phyloP scores from a whole-genome alignment of 2,797 vertebrate genomes.

The Buphagus erythrorhynchus region DNA sequence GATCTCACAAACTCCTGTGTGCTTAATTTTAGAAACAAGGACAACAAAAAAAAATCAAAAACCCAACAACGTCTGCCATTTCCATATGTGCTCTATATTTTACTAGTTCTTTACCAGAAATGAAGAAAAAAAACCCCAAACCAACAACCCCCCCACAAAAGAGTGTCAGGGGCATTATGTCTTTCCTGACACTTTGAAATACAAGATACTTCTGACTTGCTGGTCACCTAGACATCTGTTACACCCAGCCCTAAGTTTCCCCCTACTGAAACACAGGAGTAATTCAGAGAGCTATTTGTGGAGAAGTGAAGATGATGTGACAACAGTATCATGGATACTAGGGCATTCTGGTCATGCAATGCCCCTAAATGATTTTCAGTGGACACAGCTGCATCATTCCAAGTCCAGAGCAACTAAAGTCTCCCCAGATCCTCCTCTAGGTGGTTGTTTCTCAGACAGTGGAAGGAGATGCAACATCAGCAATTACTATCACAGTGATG shows the following conservation, averaged over 20 bases:
- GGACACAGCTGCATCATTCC: not conserved
- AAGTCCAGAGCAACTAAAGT: fast-evolving
- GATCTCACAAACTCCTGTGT: slow-evolving; percentile 9
- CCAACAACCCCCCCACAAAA: not conserved
- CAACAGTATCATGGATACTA: not conserved
- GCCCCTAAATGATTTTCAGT: not conserved
- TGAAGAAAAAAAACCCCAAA: not conserved
- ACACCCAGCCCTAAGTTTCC: not conserved
- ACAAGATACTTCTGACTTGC: not conserved
- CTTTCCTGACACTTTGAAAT: not conserved
- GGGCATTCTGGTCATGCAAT: not conserved
- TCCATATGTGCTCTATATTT: slow-evolving; percentile 51
- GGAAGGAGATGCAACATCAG: not conserved
- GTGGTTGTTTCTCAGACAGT: not conserved
- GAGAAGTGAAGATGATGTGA: not conserved
- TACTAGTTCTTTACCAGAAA: slow-evolving; percentile 20
- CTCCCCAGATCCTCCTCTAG: not conserved
- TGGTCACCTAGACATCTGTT: not conserved
- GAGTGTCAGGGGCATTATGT: not conserved
- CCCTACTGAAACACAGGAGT: not conserved
- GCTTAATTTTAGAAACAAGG: slow-evolving; percentile 61
- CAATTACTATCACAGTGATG: not conserved
- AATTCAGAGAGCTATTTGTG: not conserved
- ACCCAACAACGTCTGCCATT: slow-evolving; percentile 34
- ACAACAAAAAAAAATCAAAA: slow-evolving; percentile 41